Evolutionary conservation across 2,113 vertebrate genomes (phyloP).

Genomic region (Lampris megalopsis): DNA sequence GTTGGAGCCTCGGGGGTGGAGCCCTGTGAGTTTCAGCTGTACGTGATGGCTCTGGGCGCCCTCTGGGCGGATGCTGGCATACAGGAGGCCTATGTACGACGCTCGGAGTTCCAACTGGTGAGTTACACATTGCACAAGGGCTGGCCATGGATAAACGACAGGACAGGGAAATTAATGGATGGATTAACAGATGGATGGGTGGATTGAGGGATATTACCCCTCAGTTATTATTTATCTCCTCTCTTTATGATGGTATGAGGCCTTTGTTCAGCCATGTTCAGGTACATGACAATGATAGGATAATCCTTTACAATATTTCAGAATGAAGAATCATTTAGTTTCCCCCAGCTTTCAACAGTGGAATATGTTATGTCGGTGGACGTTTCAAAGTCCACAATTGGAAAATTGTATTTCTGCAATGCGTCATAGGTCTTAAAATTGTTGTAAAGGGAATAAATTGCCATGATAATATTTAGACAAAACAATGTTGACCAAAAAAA

Average conservation of each 20-base stretch:
- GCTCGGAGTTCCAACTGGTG: constrained; percentile 97
- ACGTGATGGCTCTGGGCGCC: constrained; percentile 87
- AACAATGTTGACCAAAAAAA: too few species aligned
- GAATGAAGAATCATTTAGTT: not conserved
- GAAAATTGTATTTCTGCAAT: not conserved
- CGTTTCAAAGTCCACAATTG: not conserved
- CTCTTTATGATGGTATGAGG: not conserved
- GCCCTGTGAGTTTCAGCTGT: constrained; percentile 93
- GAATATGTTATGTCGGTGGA: not conserved
- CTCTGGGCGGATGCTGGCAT: constrained; percentile 93
- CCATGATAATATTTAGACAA: too few species aligned
- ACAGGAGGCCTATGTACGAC: constrained; percentile 89
- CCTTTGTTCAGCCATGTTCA: not conserved
- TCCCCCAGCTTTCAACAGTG: not conserved
- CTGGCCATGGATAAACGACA: not conserved
- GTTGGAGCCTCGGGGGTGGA: constrained; percentile 88
- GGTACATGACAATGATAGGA: not conserved
- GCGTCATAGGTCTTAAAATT: not conserved
- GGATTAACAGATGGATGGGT: not conserved
- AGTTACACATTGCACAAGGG: constrained; percentile 69
- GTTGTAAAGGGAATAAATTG: too few species aligned
- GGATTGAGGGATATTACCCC: too few species aligned
- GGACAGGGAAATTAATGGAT: not conserved
- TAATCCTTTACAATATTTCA: not conserved
- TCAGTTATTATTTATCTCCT: not conserved